These are phyloP conservation scores for Heliothis virescens DNA, from an alignment of 1,140 invertebrate genomes.

Conservation along the genomic window DNA sequence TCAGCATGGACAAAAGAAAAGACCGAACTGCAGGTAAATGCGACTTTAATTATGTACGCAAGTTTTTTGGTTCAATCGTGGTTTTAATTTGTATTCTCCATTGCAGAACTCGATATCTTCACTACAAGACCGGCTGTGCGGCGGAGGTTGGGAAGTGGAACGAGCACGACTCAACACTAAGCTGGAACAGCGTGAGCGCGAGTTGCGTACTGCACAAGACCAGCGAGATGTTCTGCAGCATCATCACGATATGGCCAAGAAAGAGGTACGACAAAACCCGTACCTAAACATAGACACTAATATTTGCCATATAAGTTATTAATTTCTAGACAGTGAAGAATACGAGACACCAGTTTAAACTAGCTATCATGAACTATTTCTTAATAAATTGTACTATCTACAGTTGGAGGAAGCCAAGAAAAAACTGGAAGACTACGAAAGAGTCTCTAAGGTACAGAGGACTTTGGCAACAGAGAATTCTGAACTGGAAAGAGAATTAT, in stretches of 20 bases:
- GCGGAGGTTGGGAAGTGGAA: constrained; percentile 88
- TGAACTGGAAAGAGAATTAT: constrained; percentile 91
- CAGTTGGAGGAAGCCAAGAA: constrained; percentile 93
- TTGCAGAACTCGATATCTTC: constrained; percentile 89
- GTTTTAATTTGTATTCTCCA: not conserved
- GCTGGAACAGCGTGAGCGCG: constrained; percentile 91
- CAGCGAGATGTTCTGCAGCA: constrained; percentile 89
- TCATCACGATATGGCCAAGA: constrained; percentile 76
- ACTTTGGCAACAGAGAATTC: constrained; percentile 91
- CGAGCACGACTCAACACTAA: constrained; percentile 89
- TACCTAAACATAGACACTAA: too few relatives aligned
- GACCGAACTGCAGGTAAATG: constrained; percentile 88
- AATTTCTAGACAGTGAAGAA: too few relatives aligned
- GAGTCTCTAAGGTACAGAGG: constrained; percentile 93
- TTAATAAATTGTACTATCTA: constrained; percentile 13
- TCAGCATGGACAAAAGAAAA: constrained; percentile 92
- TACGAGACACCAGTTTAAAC: too few relatives aligned
- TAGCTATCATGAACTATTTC: too few relatives aligned
- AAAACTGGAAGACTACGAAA: constrained; percentile 95
- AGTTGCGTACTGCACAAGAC: constrained; percentile 91
- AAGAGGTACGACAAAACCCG: constrained; percentile 67
- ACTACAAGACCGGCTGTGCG: constrained; percentile 88
- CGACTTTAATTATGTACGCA: not conserved
- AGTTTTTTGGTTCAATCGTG: not conserved
- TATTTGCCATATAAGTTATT: not conserved